Evolutionary conservation across 2,888 invertebrate genomes (phyloP).

Genomic region (Eupeodes latifasciatus): DNA sequence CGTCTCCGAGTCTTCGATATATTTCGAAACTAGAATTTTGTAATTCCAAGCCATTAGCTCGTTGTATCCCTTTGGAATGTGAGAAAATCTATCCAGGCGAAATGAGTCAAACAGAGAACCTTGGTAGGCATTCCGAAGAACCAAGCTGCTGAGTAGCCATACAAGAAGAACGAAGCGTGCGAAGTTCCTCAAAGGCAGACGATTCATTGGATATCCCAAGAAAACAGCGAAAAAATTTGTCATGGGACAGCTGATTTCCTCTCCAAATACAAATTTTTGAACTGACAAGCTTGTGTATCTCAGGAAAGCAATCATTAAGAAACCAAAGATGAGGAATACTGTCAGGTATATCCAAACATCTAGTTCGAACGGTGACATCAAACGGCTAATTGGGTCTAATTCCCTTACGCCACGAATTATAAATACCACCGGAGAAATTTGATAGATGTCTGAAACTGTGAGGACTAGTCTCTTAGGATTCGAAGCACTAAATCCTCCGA

Average conservation of each 20-base stretch:
- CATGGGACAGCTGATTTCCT: slow-evolving; percentile 71
- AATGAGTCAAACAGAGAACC: slow-evolving; percentile 81
- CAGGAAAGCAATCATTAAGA: slow-evolving; percentile 20
- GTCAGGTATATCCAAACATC: slow-evolving; percentile 77
- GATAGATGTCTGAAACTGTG: slow-evolving; percentile 78
- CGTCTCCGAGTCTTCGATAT: slow-evolving; percentile 72
- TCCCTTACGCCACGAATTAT: slow-evolving; percentile 77
- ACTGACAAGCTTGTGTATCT: neutral
- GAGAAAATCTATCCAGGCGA: slow-evolving; percentile 76
- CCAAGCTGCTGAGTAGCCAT: slow-evolving; percentile 79
- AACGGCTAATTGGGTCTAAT: slow-evolving; percentile 76
- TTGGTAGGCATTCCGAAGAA: slow-evolving; percentile 81
- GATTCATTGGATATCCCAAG: slow-evolving; percentile 79
- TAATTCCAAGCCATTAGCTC: slow-evolving; percentile 78
- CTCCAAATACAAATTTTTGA: slow-evolving; percentile 72
- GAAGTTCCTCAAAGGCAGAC: slow-evolving; percentile 76
- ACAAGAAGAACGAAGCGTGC: slow-evolving; percentile 79
- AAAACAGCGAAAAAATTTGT: slow-evolving; percentile 77
- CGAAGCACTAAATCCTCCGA: slow-evolving; percentile 80
- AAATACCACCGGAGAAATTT: slow-evolving; percentile 78
- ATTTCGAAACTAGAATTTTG: slow-evolving; percentile 68
- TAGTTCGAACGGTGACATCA: slow-evolving; percentile 77
- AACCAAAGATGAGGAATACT: neutral
- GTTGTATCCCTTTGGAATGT: slow-evolving; percentile 76
- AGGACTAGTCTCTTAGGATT: slow-evolving; percentile 74